phyloP scores from a whole-genome alignment of 2,888 invertebrate species.

The Meliscaeva auricollis region DNA sequence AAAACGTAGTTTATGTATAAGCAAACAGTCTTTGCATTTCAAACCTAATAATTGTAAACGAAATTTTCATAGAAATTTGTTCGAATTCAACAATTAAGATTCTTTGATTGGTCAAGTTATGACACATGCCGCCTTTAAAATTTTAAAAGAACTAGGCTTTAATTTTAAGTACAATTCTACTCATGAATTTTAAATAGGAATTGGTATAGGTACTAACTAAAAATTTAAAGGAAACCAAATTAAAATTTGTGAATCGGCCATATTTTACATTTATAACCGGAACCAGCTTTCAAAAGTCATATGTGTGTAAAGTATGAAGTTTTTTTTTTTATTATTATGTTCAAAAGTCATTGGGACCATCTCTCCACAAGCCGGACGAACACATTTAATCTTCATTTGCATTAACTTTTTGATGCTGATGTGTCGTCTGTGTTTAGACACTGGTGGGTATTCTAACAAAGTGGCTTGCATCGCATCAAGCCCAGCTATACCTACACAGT shows the following conservation, averaged over 20 bases:
- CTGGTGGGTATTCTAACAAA: slow-evolving; percentile 4
- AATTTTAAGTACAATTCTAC: too few relatives aligned
- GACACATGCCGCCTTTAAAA: too few relatives aligned
- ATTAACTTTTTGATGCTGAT: slow-evolving; percentile 36
- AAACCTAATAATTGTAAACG: too few relatives aligned
- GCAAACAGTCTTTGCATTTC: too few relatives aligned
- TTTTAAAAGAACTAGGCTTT: too few relatives aligned
- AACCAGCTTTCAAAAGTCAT: slow-evolving; percentile 9
- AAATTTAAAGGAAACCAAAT: slow-evolving; percentile 4
- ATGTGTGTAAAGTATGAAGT: background rate
- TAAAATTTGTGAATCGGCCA: slow-evolving; percentile 1
- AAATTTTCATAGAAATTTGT: too few relatives aligned
- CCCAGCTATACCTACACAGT: background rate
- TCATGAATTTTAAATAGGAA: background rate
- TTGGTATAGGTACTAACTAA: background rate
- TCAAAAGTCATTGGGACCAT: slow-evolving; percentile 8
- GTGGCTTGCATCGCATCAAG: slow-evolving; percentile 38
- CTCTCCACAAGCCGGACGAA: slow-evolving; percentile 21
- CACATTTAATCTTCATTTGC: slow-evolving; percentile 64
- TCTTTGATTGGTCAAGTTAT: too few relatives aligned
- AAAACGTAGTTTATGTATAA: too few relatives aligned
- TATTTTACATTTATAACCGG: slow-evolving; percentile 8
- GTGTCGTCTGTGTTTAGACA: background rate
- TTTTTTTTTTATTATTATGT: background rate
- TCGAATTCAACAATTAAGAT: too few relatives aligned